phyloP scores from a whole-genome alignment of 2,113 vertebrate genomes.

The Eptatretus burgeri region DNA sequence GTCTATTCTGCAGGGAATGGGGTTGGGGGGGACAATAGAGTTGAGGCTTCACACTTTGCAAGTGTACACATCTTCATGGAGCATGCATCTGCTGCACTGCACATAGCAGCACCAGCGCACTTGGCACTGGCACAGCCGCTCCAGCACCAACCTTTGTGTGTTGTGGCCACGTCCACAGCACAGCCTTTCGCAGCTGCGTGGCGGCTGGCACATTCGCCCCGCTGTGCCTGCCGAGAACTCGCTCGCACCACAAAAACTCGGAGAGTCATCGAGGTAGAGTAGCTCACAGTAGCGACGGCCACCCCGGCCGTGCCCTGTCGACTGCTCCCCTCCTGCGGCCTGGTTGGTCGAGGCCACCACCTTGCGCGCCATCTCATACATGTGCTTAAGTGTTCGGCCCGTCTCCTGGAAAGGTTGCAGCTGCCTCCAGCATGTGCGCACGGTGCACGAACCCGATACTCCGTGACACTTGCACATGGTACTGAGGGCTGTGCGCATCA shows the following conservation, averaged over 20 bases:
- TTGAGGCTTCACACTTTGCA: too few relatives aligned
- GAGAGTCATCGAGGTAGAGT: constrained; percentile 69
- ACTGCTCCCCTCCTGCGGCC: constrained; percentile 51
- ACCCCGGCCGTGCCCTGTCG: constrained; percentile 38
- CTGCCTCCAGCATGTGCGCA: constrained; percentile 86
- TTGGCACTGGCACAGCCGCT: constrained; percentile 78
- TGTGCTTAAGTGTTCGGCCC: constrained; percentile 72
- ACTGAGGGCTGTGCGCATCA: constrained; percentile 78
- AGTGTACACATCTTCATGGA: constrained; percentile 86
- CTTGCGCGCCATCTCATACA: constrained; percentile 59
- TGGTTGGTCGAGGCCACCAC: constrained; percentile 77
- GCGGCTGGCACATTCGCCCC: constrained; percentile 74
- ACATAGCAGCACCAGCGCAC: constrained; percentile 98
- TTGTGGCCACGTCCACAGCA: constrained; percentile 91
- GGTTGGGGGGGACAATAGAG: too few relatives aligned
- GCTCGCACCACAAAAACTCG: constrained; percentile 68
- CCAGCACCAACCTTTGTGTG: constrained; percentile 77
- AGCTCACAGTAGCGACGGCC: constrained; percentile 25
- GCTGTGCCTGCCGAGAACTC: constrained; percentile 56
- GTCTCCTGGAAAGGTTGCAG: constrained; percentile 82
- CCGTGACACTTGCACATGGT: constrained; percentile 93
- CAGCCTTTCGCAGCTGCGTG: constrained; percentile 92
- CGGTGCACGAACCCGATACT: constrained; percentile 74
- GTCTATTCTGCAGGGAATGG: too few relatives aligned
- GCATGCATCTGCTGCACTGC: constrained; percentile 87